Percentiles rank a stretch among this genome's conserved stretches.
phyloP scores from a whole-genome alignment of 37 sponge, comb jelly and placozoan species.

The Halichondria panicea region DNA sequence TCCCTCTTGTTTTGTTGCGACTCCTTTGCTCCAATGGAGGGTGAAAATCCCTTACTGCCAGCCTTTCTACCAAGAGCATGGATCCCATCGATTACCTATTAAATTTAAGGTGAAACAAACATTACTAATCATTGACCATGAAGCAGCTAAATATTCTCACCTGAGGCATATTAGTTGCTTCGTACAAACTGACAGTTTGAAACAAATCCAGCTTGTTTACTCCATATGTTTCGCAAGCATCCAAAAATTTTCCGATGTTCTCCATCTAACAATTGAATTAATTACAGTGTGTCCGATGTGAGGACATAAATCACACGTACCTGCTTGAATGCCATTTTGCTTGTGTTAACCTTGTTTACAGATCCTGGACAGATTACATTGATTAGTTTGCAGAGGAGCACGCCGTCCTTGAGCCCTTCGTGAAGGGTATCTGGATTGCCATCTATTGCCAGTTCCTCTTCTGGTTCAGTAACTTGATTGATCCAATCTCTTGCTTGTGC shows the following conservation, averaged over 20 bases:
- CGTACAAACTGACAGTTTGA: slow-evolving; percentile 96
- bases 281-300: not conserved
- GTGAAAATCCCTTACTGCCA: slow-evolving; percentile 42
- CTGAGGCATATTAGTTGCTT: slow-evolving; percentile 86
- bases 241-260: slow-evolving; percentile 89
- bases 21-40: slow-evolving; percentile 87
- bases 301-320: not conserved
- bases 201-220: slow-evolving; percentile 75
- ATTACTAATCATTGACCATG: too few relatives aligned
- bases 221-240: slow-evolving; percentile 63
- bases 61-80: slow-evolving; percentile 73
- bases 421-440: slow-evolving; percentile 29
- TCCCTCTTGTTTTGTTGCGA: slow-evolving; percentile 60
- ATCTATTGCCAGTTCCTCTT: slow-evolving; percentile 56
- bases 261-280: slow-evolving; percentile 69
- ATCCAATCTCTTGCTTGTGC: slow-evolving; percentile 77
- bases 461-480: slow-evolving; percentile 54
- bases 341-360: slow-evolving; percentile 70
- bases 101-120: not conserved
- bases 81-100: slow-evolving; percentile 69
- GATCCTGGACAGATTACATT: slow-evolving; percentile 71
- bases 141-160: too few relatives aligned
- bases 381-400: slow-evolving; percentile 80
- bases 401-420: slow-evolving; percentile 75
- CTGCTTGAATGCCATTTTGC: slow-evolving; percentile 91